These are phyloP conservation scores for Hipposideros larvatus DNA, from an alignment of 2,797 vertebrate species.

Conservation along the genomic window DNA sequence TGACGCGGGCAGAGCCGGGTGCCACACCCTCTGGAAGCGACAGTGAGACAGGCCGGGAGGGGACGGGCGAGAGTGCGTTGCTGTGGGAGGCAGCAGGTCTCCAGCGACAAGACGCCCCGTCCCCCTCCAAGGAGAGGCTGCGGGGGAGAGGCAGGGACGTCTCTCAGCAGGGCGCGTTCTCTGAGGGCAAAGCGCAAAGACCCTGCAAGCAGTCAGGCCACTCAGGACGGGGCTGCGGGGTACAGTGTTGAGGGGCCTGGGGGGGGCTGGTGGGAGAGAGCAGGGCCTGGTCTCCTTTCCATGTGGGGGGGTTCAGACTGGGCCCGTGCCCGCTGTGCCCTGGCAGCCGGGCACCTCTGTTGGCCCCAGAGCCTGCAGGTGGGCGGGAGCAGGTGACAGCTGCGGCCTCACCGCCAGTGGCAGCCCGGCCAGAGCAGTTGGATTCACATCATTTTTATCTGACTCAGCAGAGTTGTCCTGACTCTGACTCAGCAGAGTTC, in stretches of 20 bases:
- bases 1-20: too few relatives aligned
- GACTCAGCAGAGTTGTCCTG: not conserved
- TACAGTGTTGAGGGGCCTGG: too few relatives aligned
- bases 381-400: not conserved
- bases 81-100: not conserved
- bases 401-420: rapidly evolving
- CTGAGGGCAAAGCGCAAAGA: not conserved
- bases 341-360: rapidly evolving
- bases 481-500: not conserved
- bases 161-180: not conserved
- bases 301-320: not conserved
- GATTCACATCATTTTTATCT: rapidly evolving
- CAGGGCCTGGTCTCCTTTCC: too few relatives aligned
- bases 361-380: rapidly evolving
- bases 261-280: too few relatives aligned
- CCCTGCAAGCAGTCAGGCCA: too few relatives aligned
- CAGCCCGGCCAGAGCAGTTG: rapidly evolving
- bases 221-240: too few relatives aligned
- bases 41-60: not conserved
- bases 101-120: not conserved
- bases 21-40: not conserved
- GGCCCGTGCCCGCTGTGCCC: not conserved
- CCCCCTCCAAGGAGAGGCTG: not conserved
- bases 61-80: not conserved
- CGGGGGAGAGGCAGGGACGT: not conserved